Conservation (phyloP, 2,113 vertebrate genomes). For the Garra rufa region DNA sequence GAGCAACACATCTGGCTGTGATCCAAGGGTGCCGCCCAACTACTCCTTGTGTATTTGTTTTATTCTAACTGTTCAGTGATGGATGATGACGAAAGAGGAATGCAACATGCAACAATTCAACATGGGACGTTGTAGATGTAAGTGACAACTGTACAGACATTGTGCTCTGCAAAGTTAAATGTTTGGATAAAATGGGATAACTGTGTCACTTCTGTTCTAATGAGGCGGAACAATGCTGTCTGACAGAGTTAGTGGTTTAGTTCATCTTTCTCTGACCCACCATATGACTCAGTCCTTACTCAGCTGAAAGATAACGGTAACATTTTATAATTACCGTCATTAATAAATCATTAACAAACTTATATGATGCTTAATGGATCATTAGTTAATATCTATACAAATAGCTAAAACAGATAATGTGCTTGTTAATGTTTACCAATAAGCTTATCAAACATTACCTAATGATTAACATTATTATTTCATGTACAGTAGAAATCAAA, state of each 20-base stretch:
- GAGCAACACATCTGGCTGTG: not conserved
- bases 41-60: not conserved
- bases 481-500: too few species aligned
- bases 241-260: not conserved
- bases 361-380: too few species aligned
- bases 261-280: not conserved
- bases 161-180: constrained; percentile 31
- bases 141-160: constrained; percentile 49
- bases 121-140: not conserved
- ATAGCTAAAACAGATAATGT: too few species aligned
- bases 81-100: not conserved
- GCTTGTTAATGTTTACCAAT: too few species aligned
- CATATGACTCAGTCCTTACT: not conserved
- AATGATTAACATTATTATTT: too few species aligned
- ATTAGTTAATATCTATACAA: too few species aligned
- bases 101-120: not conserved
- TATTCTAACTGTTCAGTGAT: not conserved
- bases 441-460: too few species aligned
- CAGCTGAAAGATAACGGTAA: not conserved
- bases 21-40: not conserved
- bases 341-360: too few species aligned
- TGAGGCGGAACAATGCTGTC: not conserved
- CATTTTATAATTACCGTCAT: too few species aligned
- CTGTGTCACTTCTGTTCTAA: not conserved
- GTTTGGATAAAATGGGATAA: constrained; percentile 52